phyloP scores from a whole-genome alignment of 1,140 invertebrate genomes.

The Laupala kohalensis region DNA sequence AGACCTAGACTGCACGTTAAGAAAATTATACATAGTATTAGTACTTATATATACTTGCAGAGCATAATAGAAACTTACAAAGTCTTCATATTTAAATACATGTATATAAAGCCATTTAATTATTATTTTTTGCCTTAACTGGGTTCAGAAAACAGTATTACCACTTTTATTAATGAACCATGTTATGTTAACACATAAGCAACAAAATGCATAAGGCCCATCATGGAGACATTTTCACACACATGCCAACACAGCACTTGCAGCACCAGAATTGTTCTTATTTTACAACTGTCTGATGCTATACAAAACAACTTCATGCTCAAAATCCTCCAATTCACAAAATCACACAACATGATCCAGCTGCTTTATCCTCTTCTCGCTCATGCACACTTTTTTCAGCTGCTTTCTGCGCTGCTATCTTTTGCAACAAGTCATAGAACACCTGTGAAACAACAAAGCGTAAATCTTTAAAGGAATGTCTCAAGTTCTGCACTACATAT shows the following conservation, averaged over 20 bases:
- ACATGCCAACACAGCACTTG: not conserved
- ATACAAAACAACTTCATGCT: not conserved
- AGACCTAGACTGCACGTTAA: not conserved
- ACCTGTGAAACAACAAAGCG: constrained; percentile 27
- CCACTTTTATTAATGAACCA: not conserved
- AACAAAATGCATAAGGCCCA: not conserved
- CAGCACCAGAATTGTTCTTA: not conserved
- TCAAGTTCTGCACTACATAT: no score
- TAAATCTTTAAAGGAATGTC: no score
- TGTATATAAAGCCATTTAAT: constrained; percentile 5
- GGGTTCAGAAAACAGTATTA: not conserved
- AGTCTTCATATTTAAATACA: not conserved
- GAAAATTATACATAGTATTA: not conserved
- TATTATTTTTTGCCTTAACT: not conserved
- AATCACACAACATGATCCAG: constrained; percentile 10
- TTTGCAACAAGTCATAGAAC: constrained; percentile 37
- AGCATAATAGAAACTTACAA: not conserved
- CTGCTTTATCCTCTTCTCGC: constrained; percentile 8
- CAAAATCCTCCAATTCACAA: constrained; percentile 2
- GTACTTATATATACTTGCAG: not conserved
- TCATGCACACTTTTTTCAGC: constrained; percentile 7
- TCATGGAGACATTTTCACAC: not conserved
- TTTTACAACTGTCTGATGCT: not conserved
- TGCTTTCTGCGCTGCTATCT: constrained; percentile 32
- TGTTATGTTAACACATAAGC: not conserved